A percentile compares a stretch with the other conserved stretches of the same genome.
Conservation (phyloP, 2,113 vertebrate species). For the Calypte anna region DNA sequence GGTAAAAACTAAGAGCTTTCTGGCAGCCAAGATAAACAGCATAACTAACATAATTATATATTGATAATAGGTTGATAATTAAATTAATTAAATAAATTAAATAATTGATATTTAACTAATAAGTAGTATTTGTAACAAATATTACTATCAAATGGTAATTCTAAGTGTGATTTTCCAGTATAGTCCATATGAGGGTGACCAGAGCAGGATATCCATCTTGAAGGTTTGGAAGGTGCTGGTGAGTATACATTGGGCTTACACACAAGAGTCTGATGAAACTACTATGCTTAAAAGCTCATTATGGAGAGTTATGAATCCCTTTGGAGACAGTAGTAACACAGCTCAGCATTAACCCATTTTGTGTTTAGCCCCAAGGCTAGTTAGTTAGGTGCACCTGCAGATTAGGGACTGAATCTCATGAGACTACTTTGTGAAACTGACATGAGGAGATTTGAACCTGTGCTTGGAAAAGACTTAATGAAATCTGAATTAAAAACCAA, state of each 20-base stretch:
- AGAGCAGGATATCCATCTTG: background rate
- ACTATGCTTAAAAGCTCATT: background rate
- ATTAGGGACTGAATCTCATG: background rate
- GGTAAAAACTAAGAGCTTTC: background rate
- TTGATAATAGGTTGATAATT: too few relatives aligned
- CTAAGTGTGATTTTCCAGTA: background rate
- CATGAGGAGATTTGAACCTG: background rate
- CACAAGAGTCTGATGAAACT: too few relatives aligned
- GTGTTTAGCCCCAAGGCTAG: background rate
- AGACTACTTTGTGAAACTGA: background rate
- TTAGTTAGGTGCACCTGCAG: background rate
- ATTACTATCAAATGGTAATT: background rate
- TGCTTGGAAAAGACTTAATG: background rate
- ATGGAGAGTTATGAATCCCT: background rate
- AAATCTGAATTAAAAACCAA: background rate
- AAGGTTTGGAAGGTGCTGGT: background rate
- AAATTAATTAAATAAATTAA: too few relatives aligned
- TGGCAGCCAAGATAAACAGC: too few relatives aligned
- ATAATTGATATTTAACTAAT: too few relatives aligned
- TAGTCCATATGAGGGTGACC: background rate
- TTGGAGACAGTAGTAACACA: background rate
- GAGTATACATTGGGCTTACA: background rate
- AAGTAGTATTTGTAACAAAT: background rate
- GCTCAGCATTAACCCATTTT: background rate
- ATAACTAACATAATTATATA: too few relatives aligned